Evolutionary conservation across 2,888 invertebrate species (phyloP), one percentile per base, ranked within the genome.

Genomic region (Caenorhabditis zanzibari): DNA sequence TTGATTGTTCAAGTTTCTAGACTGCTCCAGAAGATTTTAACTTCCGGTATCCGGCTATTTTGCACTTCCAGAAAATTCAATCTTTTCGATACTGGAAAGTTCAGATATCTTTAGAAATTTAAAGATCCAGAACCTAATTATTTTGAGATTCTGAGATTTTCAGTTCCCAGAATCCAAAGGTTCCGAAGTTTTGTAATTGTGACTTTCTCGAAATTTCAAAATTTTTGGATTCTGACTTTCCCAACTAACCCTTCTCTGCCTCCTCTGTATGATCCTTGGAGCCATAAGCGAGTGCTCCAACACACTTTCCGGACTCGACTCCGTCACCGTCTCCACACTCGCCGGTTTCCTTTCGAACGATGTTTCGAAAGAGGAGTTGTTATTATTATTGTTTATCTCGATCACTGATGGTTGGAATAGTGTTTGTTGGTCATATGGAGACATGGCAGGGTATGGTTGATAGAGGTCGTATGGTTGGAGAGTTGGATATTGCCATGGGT

Each of bases 401-500:
- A 47, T 47, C 5, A 47, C 19, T 0, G 47, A 19, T 47, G 47
- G 47, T 47, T 47, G 47, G 19, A 47, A 5, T 1, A 7, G n/a
- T 6, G 12, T 10, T 38, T 32, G 16, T 35, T 58, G 32, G 12
- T 64, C 44, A 28, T 24, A 24, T 2, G 24, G 47, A 26, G n/a
- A 16, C 28, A 44, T 24, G 9, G 56, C 6, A n/a, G 54, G 69
- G 22, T 69, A 69, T 12, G 16, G 35, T 16, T 54, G 69, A 26
- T n/a, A 58, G n/a, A 41, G 2, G 19, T 44, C 54, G 10, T 44
- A 71, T 12, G 38, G 71, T 4, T 41, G 19, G 0, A 16, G 41
- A 5, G 59, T 7, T 16, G 44, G 16, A 22, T 71, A 52, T 22
- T 32, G 41, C 64, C 63, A 74, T 14, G 64, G 41, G 35, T 64